Conservation (phyloP, 2,113 vertebrate genomes). For the Ctenodactylus gundi region DNA sequence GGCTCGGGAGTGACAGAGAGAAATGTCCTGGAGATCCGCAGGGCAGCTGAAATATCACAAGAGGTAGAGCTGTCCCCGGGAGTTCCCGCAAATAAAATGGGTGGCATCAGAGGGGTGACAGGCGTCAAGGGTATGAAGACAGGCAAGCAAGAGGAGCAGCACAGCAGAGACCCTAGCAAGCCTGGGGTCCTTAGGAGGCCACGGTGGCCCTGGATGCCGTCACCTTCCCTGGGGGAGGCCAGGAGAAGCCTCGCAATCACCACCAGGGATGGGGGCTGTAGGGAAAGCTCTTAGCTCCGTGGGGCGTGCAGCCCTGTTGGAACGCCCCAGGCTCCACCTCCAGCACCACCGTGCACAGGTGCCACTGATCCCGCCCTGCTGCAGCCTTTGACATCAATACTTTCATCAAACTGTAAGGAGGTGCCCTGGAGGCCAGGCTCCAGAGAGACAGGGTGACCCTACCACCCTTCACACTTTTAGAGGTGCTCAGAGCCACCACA, state of each 20-base stretch:
- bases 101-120: background rate
- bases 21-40: background rate
- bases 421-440: background rate
- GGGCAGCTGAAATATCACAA: background rate
- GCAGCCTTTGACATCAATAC: accelerated
- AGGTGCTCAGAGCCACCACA: background rate
- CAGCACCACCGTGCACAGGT: accelerated
- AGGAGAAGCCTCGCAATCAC: accelerated
- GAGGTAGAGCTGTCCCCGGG: background rate
- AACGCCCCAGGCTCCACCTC: no score
- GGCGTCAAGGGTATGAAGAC: background rate
- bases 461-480: background rate
- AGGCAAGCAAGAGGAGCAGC: background rate
- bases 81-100: background rate
- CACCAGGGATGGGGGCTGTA: accelerated
- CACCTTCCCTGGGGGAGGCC: background rate
- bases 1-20: background rate
- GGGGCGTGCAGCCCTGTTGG: background rate
- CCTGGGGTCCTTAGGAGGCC: background rate
- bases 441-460: no score
- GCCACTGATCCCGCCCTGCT: background rate
- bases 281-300: background rate
- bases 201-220: background rate
- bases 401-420: accelerated
- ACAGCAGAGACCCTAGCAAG: background rate